phyloP scores from a whole-genome alignment of 2,113 vertebrate genomes.

The Bambusicola thoracicus region DNA sequence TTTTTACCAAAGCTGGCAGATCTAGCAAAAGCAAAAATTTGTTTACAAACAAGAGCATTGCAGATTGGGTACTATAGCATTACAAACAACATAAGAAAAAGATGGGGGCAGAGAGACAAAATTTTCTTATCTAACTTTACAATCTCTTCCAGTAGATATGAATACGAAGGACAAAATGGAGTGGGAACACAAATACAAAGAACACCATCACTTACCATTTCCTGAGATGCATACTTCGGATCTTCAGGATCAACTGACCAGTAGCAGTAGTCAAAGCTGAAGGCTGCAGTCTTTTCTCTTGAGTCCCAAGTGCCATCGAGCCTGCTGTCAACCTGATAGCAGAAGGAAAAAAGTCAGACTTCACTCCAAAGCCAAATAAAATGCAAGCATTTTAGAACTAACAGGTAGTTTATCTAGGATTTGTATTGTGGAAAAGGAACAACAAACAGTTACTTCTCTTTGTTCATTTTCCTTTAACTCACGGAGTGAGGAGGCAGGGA shows the following conservation, averaged over 20 bases:
- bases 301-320: conserved; percentile 81
- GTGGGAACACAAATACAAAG: neutral
- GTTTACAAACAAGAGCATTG: neutral
- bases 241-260: conserved; percentile 92
- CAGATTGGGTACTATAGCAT: neutral
- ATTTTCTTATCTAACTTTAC: neutral
- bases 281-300: conserved; percentile 88
- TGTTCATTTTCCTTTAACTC: neutral
- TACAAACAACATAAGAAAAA: neutral
- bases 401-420: neutral
- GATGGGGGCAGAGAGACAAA: fast-evolving
- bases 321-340: conserved; percentile 84
- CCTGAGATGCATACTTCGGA: conserved; percentile 91
- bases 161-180: neutral
- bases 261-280: conserved; percentile 97
- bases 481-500: neutral
- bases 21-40: fast-evolving
- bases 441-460: neutral
- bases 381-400: neutral
- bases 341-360: neutral
- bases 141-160: neutral
- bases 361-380: neutral
- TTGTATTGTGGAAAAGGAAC: neutral
- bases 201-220: conserved; percentile 84
- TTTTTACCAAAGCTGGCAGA: neutral